Conservation (phyloP, 2,888 invertebrate species). For the Eupithecia subfuscata region DNA sequence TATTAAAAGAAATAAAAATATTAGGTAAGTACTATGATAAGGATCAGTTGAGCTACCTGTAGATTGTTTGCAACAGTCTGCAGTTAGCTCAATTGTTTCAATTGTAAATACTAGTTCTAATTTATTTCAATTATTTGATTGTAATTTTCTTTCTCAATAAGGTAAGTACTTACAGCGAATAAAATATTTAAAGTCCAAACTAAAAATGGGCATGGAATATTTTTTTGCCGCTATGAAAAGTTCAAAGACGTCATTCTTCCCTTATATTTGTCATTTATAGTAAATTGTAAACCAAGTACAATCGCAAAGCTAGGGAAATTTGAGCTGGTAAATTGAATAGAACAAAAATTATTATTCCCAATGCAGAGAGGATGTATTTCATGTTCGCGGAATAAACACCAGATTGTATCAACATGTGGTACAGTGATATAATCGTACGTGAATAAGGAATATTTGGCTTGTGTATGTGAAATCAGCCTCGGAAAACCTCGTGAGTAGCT, state of each 20-base stretch:
- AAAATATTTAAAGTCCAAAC: neutral
- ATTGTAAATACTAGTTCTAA: too few relatives aligned
- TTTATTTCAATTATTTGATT: too few relatives aligned
- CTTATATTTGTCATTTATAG: neutral
- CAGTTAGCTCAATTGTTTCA: too few relatives aligned
- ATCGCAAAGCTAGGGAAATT: conserved; percentile 19
- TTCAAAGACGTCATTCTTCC: neutral
- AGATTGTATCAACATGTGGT: conserved; percentile 21
- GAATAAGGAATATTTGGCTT: neutral
- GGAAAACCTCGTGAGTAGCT: neutral
- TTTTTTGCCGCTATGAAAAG: neutral
- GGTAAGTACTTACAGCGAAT: too few relatives aligned
- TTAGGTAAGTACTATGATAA: too few relatives aligned
- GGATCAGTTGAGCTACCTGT: too few relatives aligned
- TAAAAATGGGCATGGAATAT: neutral
- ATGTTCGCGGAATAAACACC: conserved; percentile 26
- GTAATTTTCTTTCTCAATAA: too few relatives aligned
- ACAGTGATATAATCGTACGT: neutral
- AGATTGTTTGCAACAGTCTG: too few relatives aligned
- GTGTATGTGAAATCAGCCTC: neutral
- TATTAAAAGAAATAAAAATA: too few relatives aligned
- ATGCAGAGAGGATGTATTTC: conserved; percentile 28
- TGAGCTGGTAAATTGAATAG: conserved; percentile 22
- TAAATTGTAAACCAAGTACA: neutral
- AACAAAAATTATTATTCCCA: conserved; percentile 29